Base-by-base conservation (phyloP, 1,140 invertebrate genomes). In the Microplitis demolitor region DNA sequence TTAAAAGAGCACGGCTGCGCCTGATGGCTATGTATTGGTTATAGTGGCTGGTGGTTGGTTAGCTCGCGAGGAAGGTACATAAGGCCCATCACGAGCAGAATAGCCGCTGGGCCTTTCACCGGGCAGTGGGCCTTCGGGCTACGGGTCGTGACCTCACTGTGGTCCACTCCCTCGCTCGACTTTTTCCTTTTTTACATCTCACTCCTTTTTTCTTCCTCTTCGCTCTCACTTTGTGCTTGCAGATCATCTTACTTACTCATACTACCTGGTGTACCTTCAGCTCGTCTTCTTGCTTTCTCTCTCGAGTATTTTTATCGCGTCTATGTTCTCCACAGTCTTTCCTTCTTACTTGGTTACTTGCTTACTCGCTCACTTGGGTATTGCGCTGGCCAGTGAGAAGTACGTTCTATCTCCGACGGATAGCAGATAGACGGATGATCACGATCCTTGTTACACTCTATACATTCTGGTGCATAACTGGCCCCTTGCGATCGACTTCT, bases 61-160 rank as follows among this genome's bases (percentile, higher is more conserved):
- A 24, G 24, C 58, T 58, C 51, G 45, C 39, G 13, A 11, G 33
- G 39, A 16, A 37, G 37, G 72, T 39, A n/a, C 13, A 54, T 50
- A 39, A 37, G 54, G 72, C 51, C 31, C 67, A 64, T 66, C 75
- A 71, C 72, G 72, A 69, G 39, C 8, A 11, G 72, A 72, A 76
- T 75, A 74, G 76, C 76, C 71, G 72, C 24, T 72, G 74, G 73
- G 73, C 67, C 76, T 77, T 74, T 75, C 76, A 74, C 73, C 62
- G 72, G 66, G 67, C 35, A 37, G 63, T 33, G 61, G 33, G 74
- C 56, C 62, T 66, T 56, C 74, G 74, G 80, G 81, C 75, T 81
- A 77, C 81, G 76, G 83, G 82, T 84, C 82, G 79, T 80, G 83
- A 84, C 82, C 83, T 80, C 77, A 76, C 78, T 78, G 78, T 76